Base-by-base conservation (phyloP, 2,113 vertebrate genomes). In the Oceanites oceanicus region DNA sequence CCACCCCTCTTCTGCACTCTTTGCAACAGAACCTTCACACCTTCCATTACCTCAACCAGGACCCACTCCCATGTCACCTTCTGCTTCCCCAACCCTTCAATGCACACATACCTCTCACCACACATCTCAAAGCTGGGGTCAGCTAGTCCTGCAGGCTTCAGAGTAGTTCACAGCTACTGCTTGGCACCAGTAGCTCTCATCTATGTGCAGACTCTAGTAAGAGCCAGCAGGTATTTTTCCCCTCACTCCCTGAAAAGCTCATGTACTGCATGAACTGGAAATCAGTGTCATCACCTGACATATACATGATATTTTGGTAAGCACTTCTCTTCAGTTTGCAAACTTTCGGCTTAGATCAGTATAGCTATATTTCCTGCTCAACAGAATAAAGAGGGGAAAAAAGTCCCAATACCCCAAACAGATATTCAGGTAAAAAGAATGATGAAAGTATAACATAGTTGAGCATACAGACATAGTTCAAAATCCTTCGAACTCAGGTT, bases 101-200 rank as follows among this genome's bases (percentile, higher is more conserved):
- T 7, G 9, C 49, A 40, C 6, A 11, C 0, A 0, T 1, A 55
- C 15, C n/a, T 75, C 70, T 53, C 44, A 4, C 13, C 17, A 40
- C 27, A 21, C 36, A 61, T 13, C 62, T 63, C 83, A 73, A 66
- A 56, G 7, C 34, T 9, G 30, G 62, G 66, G n/a, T 67, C 70
- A 79, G 47, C 45, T 73, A 49, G 13, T 88, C 29, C 86, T 65
- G 40, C 26, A 78, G 66, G 20, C 81, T 49, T 38, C 92, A 40
- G n/a, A 47, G 55, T 4, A 53, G n/a, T 9, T 55, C 66, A 32
- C 74, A 74, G 73, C 61, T 61, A 29, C 34, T 44, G 18, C 71
- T 9, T 45, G 36, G 22, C 68, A 89, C 49, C 58, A 50, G 56
- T 5, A 77, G 15, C 15, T 85, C 92, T 55, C 34, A 66, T 45